phyloP scores from a whole-genome alignment of 1,140 invertebrate genomes.

The Drosophila murphyi region DNA sequence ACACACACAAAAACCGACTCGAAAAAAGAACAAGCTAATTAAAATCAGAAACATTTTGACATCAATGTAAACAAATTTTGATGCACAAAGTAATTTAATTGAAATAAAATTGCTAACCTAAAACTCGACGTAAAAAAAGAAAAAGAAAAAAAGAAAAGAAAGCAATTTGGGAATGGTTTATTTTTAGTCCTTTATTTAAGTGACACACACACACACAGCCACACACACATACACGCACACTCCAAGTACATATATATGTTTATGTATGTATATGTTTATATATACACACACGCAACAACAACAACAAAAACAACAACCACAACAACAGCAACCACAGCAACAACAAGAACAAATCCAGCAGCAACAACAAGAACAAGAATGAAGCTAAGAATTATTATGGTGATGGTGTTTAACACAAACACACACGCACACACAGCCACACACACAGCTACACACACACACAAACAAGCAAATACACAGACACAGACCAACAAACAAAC shows the following conservation, averaged over 20 bases:
- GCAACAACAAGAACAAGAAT: conserved; percentile 18
- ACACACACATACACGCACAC: conserved; percentile 17
- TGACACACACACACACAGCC: conserved; percentile 52
- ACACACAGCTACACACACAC: conserved; percentile 35
- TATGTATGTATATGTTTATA: conserved; percentile 6
- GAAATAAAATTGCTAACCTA: conserved; percentile 41
- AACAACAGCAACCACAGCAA: conserved; percentile 24
- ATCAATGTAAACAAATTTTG: conserved; percentile 15
- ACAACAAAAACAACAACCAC: conserved; percentile 4
- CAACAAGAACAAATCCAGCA: conserved; percentile 26
- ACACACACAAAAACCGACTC: neutral
- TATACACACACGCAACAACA: neutral
- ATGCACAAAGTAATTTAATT: conserved; percentile 52
- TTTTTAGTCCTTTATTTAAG: conserved; percentile 71
- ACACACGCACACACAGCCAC: conserved; percentile 53
- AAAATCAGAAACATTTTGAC: conserved; percentile 5
- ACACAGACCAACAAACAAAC: conserved; percentile 28
- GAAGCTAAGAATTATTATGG: conserved; percentile 47
- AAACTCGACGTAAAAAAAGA: conserved; percentile 25
- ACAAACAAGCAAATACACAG: conserved; percentile 22
- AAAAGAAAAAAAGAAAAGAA: conserved; percentile 17
- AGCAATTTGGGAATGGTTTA: conserved; percentile 60
- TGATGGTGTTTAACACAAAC: conserved; percentile 74
- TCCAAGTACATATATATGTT: conserved; percentile 21
- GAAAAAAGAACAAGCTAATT: conserved; percentile 9